Conservation (phyloP, 1,140 invertebrate species). For the Sminthurinus signatus region DNA sequence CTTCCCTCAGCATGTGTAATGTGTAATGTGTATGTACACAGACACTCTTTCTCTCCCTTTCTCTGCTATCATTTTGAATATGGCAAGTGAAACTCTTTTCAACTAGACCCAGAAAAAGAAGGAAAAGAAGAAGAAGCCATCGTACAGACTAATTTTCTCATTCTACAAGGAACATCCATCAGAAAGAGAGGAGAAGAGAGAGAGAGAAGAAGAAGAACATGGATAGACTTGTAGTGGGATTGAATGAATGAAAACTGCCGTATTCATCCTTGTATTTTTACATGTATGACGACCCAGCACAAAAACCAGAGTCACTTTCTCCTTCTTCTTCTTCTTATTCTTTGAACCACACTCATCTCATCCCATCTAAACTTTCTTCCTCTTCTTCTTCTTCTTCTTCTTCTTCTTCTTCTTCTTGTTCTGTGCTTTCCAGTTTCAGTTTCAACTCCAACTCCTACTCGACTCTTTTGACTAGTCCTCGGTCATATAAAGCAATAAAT, state of each 20-base stretch:
- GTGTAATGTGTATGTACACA: background rate
- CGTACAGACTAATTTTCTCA: too few species aligned
- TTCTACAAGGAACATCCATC: background rate
- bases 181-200: background rate
- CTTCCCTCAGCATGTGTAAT: background rate
- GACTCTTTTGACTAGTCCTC: too few species aligned
- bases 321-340: background rate
- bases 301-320: background rate
- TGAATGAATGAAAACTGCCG: too few species aligned
- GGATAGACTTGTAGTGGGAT: too few species aligned
- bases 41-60: too few species aligned
- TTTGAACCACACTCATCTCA: constrained; percentile 4
- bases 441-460: too few species aligned
- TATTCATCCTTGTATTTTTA: too few species aligned
- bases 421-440: too few species aligned
- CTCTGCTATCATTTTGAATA: too few species aligned
- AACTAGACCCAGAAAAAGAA: background rate
- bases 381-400: background rate
- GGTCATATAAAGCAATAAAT: constrained; percentile 34
- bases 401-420: background rate
- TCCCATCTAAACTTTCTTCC: background rate
- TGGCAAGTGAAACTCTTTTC: too few species aligned
- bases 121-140: too few species aligned
- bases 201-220: background rate
- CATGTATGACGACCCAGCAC: background rate